Evolutionary conservation across 2,797 vertebrate species (phyloP), one percentile per base, ranked within the genome.

Genomic region (Chelon auratus): DNA sequence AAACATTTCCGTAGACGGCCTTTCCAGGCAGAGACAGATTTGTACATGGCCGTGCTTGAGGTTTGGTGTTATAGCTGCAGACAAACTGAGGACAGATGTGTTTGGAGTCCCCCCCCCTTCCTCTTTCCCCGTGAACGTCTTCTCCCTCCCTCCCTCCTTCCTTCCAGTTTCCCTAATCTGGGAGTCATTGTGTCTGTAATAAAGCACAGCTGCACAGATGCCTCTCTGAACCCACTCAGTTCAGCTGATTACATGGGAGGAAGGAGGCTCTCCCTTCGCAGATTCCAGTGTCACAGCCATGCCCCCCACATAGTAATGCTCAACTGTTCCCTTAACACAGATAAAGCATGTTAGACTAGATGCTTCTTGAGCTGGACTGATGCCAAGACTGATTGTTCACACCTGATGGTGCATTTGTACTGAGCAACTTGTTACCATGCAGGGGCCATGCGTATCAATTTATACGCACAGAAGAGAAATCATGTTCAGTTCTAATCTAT

Each of bases 41-140:
- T 92, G 91, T 93, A 89, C 92, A 82, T 58, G 89, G 83, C 77
- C 81, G 65, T 82, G 86, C 86, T 91, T 90, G 92, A 57, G 89
- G 93, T 92, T 91, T 86, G 83, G 86, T 89, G 84, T 87, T 89
- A 80, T 77, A 90, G 87, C 88, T 84, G 78, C 82, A 90, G 87
- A 92, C 91, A 93, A 94, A 93, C 91, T 79, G 86, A 87, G 91
- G 91, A 91, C 94, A 94, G 93, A 93, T 93, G 93, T 93, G 90
- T 85, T 84, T 89, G 68, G 86, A 89, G 76, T 86, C 78, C 75
- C 71, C 62, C 62, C 56, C 42, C 36, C 61, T 24, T 30, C 57
- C 60, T 20, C 45, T 15, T 53, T 22, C 59, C 42, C 54, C 20
- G 11, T 72, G 72, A 83, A 86, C 67, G 45, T 62, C 70, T 64